Conservation (phyloP, 2,797 vertebrate species). For the Botia almorhae region DNA sequence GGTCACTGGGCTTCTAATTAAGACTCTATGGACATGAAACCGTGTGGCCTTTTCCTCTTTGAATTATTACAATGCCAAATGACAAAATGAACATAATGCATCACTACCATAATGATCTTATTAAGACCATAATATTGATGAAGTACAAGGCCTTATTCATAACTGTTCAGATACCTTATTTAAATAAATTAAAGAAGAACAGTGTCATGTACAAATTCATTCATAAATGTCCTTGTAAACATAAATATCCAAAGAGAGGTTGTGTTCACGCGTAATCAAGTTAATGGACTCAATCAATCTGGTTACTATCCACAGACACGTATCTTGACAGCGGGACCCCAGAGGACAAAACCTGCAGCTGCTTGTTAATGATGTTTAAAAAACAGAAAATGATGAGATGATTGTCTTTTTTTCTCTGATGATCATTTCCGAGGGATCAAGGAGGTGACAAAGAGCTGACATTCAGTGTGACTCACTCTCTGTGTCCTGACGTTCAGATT, state of each 20-base stretch:
- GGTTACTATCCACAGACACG: background rate
- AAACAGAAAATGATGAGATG: background rate
- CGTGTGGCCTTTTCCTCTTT: slow-evolving; percentile 27
- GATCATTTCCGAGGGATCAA: slow-evolving; percentile 46
- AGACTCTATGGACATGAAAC: slow-evolving; percentile 25
- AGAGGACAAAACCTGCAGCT: slow-evolving; percentile 17
- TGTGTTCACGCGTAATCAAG: slow-evolving; percentile 5
- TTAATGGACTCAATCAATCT: background rate
- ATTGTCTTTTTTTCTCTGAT: slow-evolving; percentile 12
- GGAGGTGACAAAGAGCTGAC: slow-evolving; percentile 49
- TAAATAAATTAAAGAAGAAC: slow-evolving; percentile 39
- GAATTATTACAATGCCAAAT: slow-evolving; percentile 43
- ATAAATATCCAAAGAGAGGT: slow-evolving; percentile 9
- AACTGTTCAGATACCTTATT: slow-evolving; percentile 17
- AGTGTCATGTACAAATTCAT: background rate
- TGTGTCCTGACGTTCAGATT: slow-evolving; percentile 38
- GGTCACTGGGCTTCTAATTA: slow-evolving; percentile 42
- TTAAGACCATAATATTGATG: slow-evolving; percentile 40
- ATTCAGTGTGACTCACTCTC: slow-evolving; percentile 46
- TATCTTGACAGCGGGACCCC: background rate
- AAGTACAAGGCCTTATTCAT: slow-evolving; percentile 19
- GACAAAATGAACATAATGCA: slow-evolving; percentile 44
- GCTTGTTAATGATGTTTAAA: background rate
- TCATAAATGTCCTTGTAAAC: slow-evolving; percentile 38
- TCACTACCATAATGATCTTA: slow-evolving; percentile 29